Evolutionary conservation across 92 coral and sea anemone species (phyloP).

Genomic region (Parazoanthus darwini): DNA sequence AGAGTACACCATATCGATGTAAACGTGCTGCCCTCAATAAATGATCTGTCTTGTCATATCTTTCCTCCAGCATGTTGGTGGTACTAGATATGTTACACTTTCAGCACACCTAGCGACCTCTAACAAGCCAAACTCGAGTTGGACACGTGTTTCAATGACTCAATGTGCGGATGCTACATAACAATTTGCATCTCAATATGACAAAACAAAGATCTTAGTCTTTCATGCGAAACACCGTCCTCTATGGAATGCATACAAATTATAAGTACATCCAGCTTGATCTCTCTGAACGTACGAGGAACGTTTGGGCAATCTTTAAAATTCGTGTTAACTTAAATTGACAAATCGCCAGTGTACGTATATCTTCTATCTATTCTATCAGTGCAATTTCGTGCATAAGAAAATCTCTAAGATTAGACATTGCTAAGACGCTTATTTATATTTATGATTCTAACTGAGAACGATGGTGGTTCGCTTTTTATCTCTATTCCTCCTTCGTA

Average conservation of each 20-base stretch:
- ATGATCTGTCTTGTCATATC: neutral
- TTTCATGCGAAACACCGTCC: conserved; percentile 50
- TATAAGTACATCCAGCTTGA: conserved; percentile 8
- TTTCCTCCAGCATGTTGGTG: conserved; percentile 31
- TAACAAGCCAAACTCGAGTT: conserved; percentile 30
- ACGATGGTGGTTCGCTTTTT: too few species aligned
- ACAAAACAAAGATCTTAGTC: conserved; percentile 49
- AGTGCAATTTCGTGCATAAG: neutral
- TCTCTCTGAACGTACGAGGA: conserved; percentile 7
- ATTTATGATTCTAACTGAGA: too few species aligned
- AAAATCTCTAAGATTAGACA: neutral
- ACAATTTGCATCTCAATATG: conserved; percentile 38
- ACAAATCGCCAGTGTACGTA: neutral
- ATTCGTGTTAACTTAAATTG: neutral
- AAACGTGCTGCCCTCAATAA: too few species aligned
- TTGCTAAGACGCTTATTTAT: neutral
- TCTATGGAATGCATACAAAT: conserved; percentile 38
- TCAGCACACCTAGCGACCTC: conserved; percentile 33
- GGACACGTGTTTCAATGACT: conserved; percentile 27
- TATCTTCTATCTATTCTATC: neutral
- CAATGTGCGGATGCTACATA: conserved; percentile 44
- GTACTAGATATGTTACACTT: conserved; percentile 31
- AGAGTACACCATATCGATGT: too few species aligned
- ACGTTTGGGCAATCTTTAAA: neutral
- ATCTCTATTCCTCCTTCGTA: too few species aligned